phyloP scores from a whole-genome alignment of 2,888 invertebrate species.

The Barypeithes pellucidus region DNA sequence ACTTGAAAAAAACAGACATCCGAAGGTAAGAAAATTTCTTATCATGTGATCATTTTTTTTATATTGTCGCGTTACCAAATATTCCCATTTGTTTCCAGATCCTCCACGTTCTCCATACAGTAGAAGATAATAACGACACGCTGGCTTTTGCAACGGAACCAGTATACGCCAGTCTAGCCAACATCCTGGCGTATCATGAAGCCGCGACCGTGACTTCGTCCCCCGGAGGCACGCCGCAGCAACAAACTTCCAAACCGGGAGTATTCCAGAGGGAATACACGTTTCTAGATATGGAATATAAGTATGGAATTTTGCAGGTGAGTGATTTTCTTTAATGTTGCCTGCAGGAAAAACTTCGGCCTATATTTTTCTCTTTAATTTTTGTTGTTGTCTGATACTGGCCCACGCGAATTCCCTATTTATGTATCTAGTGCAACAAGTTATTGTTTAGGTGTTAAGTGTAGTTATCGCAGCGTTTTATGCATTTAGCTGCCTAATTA shows the following conservation, averaged over 20 bases:
- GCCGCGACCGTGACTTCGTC: conserved; percentile 64
- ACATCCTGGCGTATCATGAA: conserved; percentile 89
- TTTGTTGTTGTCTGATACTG: too few species aligned
- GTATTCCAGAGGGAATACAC: conserved; percentile 85
- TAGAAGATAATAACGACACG: conserved; percentile 90
- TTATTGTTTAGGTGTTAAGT: too few species aligned
- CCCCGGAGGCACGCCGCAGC: conserved; percentile 63
- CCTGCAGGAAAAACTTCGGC: too few species aligned
- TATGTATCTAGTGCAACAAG: too few species aligned
- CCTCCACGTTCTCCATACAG: conserved; percentile 79
- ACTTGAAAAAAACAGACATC: conserved; percentile 88
- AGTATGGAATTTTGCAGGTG: conserved; percentile 95
- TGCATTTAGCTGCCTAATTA: too few species aligned
- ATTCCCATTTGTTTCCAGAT: conserved; percentile 65
- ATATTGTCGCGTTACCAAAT: not conserved
- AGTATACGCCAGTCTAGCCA: conserved; percentile 90
- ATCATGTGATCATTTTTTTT: not conserved
- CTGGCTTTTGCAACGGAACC: conserved; percentile 96
- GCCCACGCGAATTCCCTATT: too few species aligned
- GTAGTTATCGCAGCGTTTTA: too few species aligned
- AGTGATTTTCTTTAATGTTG: conserved; percentile 52
- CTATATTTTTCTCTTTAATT: too few species aligned
- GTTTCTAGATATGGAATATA: conserved; percentile 93
- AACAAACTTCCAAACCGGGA: conserved; percentile 70
- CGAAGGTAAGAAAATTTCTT: conserved; percentile 72